Percentiles rank a stretch among this genome's conserved stretches.
These are phyloP conservation scores for Oasisia sp. DNA, from an alignment of 2,888 invertebrate species.

Conservation along the genomic window DNA sequence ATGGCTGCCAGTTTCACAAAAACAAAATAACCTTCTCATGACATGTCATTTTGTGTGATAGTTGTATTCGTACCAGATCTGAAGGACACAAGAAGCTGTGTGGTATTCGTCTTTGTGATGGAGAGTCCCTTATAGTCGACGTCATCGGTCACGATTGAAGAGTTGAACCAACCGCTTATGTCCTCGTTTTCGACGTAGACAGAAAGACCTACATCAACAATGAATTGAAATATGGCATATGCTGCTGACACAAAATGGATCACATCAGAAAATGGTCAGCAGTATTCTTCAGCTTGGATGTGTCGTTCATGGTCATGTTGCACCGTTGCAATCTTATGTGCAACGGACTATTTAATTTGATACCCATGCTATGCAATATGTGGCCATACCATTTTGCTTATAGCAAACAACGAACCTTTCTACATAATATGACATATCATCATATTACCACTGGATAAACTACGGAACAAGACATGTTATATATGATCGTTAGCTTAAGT, in stretches of 20 bases:
- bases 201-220: not conserved
- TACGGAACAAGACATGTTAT: no score
- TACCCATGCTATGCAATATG: no score
- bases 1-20: not conserved
- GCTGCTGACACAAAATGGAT: not conserved
- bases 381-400: no score
- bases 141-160: not conserved
- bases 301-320: not conserved
- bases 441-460: no score
- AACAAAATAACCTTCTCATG: not conserved
- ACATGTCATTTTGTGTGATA: not conserved
- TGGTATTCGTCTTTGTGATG: not conserved
- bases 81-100: not conserved
- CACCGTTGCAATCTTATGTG: not conserved
- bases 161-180: not conserved
- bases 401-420: no score
- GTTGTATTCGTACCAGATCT: not conserved
- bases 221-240: not conserved
- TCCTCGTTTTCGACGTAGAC: not conserved
- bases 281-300: not conserved
- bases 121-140: not conserved
- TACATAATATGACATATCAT: no score
- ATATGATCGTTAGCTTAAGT: no score
- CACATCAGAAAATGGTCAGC: not conserved
- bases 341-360: no score